Base-by-base conservation (phyloP, 2,888 invertebrate genomes). In the Agrochola litura region DNA sequence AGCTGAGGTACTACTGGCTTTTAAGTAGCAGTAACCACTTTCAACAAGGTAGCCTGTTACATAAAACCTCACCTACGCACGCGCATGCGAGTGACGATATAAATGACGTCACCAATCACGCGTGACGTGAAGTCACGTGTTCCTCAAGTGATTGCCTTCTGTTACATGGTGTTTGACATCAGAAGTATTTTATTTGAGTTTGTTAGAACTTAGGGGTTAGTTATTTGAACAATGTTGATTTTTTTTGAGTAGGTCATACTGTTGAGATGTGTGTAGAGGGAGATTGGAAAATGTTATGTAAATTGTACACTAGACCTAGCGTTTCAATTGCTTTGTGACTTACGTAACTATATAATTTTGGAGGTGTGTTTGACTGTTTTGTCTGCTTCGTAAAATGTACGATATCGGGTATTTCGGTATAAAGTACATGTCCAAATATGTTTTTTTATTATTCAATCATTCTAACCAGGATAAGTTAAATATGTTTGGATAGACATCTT, bases 81-180 rank as follows among this genome's bases (percentile, higher is more conserved):
- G 37, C 37, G 37, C 37, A 76, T 22, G 52, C 19, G 54, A 66
- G 16, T 46, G 63, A 63, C 76, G 22, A 25, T 54, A 77, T 46
- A 76, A 56, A 64, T 76, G n/a, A 76, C 79, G 76, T 79, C 67
- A 76, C 49, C 73, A 67, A 70, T 66, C 79, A 56, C 64, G 54
- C 46, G 52, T 69, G 63, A 30, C 49, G n/a, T 41, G 25, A 52
- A 41, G 43, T 30, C 41, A 63, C 49, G 25, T 25, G 73, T 56
- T 25, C 56, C 58, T 79, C n/a, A 60, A 79, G 52, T 79, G n/a
- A 81, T 58, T 76, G 69, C 43, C 22, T 61, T 49, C 19, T 49
- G 41, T 61, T 25, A 77, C 66, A 70, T 30, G 37, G 16, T 37
- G 37, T 37, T 46, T 52, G 70, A 78, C 60, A 43, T 83, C 37